Evolutionary conservation across 2,113 vertebrate genomes (phyloP).

Genomic region (Hipposideros armiger): DNA sequence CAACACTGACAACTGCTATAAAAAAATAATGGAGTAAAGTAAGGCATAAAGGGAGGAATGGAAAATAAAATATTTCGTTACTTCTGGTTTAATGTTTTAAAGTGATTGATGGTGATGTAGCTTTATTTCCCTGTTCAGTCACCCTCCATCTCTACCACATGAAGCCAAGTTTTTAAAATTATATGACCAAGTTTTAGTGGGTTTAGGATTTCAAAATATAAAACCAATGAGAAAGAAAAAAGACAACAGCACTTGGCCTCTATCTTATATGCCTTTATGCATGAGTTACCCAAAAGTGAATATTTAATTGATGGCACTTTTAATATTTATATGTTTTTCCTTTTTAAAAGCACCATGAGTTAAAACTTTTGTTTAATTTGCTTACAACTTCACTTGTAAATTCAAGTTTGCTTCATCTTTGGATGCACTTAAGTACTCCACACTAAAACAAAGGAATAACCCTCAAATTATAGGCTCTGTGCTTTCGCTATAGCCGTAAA

Average conservation of each 20-base stretch:
- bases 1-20: neutral
- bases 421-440: conserved; percentile 43
- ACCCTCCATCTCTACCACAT: conserved; percentile 13
- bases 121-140: conserved; percentile 38
- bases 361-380: conserved; percentile 29
- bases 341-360: conserved; percentile 38
- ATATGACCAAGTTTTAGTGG: neutral
- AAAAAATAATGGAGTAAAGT: neutral
- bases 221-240: conserved; percentile 56
- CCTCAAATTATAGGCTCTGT: neutral
- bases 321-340: conserved; percentile 17
- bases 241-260: neutral
- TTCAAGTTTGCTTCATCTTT: conserved; percentile 49
- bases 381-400: conserved; percentile 53
- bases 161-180: conserved; percentile 34
- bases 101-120: conserved; percentile 15
- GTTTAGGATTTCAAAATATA: conserved; percentile 50
- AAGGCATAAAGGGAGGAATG: conserved; percentile 33
- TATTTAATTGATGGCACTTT: conserved; percentile 19
- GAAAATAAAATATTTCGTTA: conserved; percentile 41
- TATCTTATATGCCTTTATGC: neutral
- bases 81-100: conserved; percentile 24
- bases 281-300: neutral
- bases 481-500: neutral
- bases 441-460: conserved; percentile 22